phyloP scores from a whole-genome alignment of 92 coral and sea anemone genomes.

The Metridium senile region DNA sequence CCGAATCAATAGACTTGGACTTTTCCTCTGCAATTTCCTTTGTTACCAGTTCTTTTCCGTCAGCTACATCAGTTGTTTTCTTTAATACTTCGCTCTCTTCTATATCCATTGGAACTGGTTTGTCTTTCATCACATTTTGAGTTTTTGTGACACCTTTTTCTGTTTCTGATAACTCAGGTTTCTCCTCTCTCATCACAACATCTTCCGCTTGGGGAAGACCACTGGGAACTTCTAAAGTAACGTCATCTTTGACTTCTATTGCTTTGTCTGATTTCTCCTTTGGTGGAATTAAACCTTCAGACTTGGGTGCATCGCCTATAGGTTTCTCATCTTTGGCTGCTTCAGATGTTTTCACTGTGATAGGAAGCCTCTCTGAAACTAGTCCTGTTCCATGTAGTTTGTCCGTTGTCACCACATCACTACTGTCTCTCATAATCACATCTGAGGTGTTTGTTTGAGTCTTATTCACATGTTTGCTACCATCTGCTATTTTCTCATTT shows the following conservation, averaged over 20 bases:
- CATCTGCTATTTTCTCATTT: too few relatives aligned
- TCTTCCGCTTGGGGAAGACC: background rate
- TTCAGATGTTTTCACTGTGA: too few relatives aligned
- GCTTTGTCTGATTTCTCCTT: background rate
- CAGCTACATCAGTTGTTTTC: background rate
- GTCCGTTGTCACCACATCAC: too few relatives aligned
- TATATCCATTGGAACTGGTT: background rate
- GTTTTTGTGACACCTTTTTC: background rate
- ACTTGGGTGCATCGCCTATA: background rate
- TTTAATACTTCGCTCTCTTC: background rate
- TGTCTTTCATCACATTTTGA: background rate
- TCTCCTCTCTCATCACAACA: constrained; percentile 2
- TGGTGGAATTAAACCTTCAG: background rate
- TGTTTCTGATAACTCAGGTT: background rate
- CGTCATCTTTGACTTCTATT: background rate
- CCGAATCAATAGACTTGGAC: background rate
- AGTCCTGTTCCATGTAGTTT: too few relatives aligned
- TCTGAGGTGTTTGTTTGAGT: too few relatives aligned
- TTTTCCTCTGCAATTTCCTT: background rate
- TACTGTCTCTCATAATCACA: too few relatives aligned
- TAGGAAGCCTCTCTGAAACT: too few relatives aligned
- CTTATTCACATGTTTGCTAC: too few relatives aligned
- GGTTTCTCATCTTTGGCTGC: background rate
- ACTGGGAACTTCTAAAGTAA: background rate
- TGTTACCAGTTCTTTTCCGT: background rate